Base-by-base conservation (phyloP, 23 tunicate genomes). In the Corella eumyota region DNA sequence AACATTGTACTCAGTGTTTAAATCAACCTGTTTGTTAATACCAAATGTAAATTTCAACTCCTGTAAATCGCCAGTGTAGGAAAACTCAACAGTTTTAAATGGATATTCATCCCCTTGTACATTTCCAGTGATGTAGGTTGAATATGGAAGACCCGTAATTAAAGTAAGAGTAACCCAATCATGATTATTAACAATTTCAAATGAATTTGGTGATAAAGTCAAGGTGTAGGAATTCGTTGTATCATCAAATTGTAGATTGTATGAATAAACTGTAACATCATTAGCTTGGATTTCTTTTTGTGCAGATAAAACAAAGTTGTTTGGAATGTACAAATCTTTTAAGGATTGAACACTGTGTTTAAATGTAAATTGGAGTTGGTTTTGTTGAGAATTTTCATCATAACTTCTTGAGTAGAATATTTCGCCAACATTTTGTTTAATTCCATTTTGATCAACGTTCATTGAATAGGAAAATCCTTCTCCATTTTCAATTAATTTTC, bases 111-210 rank as follows among this genome's bases (percentile, higher is more conserved):
- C 13, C 13, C 60, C 60, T 25, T 21, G 15, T 5, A 25, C 23
- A 26, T 54, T 54, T 1, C 60, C 60, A 22, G 6, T 54, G 31
- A 54, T 25, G 3, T 23, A 23, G 2, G 60, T 17, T 1, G 60
- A 32, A 33, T 54, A 54, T 22, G 60, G 60, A 2, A 54, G 60
- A 17, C 60, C 60, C 2, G 60, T 54, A 2, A 54, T 54, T 33
- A 54, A 25, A 1, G 60, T 54, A 54, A 54, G 60, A 22, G 60
- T 54, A 21, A 54, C 60, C 60, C 60, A 54, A 25, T 54, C 60
- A 33, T 54, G 60, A 23, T 54, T 33, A 17, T 19, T 26, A 17
- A 33, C 29, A 54, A 54, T 32, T 13, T 54, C 60, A 25, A 54
- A 54, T 15, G 60, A 54, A 15, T 54, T 23, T 54, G 60, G 60